These are phyloP conservation scores for Periophthalmodon schlosseri DNA, from an alignment of 2,113 vertebrate species.

Conservation along the genomic window DNA sequence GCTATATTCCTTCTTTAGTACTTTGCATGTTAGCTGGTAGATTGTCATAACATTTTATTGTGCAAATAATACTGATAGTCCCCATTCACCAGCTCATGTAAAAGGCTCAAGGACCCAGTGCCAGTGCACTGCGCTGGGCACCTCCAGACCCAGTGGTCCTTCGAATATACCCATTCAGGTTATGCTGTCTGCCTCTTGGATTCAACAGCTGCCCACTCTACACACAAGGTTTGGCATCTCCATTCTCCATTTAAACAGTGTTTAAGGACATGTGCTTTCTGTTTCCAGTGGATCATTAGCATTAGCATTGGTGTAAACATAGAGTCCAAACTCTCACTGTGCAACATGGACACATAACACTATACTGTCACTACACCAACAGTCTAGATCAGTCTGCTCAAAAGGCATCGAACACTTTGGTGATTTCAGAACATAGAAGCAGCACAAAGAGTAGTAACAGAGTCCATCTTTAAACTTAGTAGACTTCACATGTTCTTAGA, in stretches of 20 bases:
- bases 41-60: slow-evolving; percentile 4
- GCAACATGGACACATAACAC: slow-evolving; percentile 35
- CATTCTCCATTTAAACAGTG: slow-evolving; percentile 7
- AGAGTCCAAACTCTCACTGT: slow-evolving; percentile 28
- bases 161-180: background rate
- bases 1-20: background rate
- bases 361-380: slow-evolving; percentile 19
- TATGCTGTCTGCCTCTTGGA: background rate
- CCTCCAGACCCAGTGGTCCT: background rate
- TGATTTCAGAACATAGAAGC: slow-evolving; percentile 29
- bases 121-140: background rate
- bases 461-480: slow-evolving; percentile 27
- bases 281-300: slow-evolving; percentile 30
- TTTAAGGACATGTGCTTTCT: slow-evolving; percentile 28
- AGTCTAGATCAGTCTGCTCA: slow-evolving; percentile 21
- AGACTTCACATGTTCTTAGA: slow-evolving; percentile 22
- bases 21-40: background rate
- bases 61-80: slow-evolving; percentile 12
- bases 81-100: background rate
- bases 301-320: slow-evolving; percentile 43
- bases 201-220: slow-evolving; percentile 4
- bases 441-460: slow-evolving; percentile 33
- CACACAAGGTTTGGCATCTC: background rate
- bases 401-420: slow-evolving; percentile 44
- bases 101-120: background rate